Evolutionary conservation across 2,888 invertebrate genomes (phyloP), one percentile per base, ranked within the genome.

Genomic region (Acleris literana): DNA sequence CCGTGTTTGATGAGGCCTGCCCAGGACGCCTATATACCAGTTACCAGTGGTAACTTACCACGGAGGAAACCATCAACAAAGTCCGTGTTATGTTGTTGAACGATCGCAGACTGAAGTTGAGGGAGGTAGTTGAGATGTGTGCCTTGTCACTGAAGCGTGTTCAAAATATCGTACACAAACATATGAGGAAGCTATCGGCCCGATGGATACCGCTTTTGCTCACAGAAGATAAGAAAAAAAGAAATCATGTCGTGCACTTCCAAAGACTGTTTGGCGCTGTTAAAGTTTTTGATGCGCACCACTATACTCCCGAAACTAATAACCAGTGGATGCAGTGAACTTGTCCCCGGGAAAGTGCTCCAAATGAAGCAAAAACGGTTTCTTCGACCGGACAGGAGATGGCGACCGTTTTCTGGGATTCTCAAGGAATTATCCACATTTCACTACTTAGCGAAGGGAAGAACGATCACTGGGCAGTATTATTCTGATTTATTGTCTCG

Each of bases 191-290:
- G n/a, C n/a, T 59, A 5, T 64, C 17, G 29, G 59, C 64, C 33
- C 48, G 54, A 17, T 64, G 64, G 60, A 39, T 64, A 60, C 64
- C 59, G 55, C 59, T 55, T 55, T 64, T 64, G 55, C 60, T 60
- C 46, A 64, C 59, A 29, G 25, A 52, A 5, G 55, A n/a, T n/a
- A n/a, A 64, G 1, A 59, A 64, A n/a, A 64, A 60, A 55, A 13
- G 17, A 48, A 29, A 9, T 17, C n/a, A 39, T 4, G 18, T 18
- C 4, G 33, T 17, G n/a, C 7, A 39, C 18, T 54, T 59, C 20
- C 16, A 49, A 49, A 18, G 20, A 39, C 18, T 43, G 11, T 49
- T 51, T 59, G 39, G 49, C 9, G 9, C 33, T 20, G 49, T 59
- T n/a, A 39, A 39, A 51, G 9, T 5, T n/a, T n/a, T 17, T 5